Percentiles rank a stretch among this genome's conserved stretches.
Evolutionary conservation across 2,797 vertebrate genomes (phyloP).

Genomic region (Adrianichthys oophorus): DNA sequence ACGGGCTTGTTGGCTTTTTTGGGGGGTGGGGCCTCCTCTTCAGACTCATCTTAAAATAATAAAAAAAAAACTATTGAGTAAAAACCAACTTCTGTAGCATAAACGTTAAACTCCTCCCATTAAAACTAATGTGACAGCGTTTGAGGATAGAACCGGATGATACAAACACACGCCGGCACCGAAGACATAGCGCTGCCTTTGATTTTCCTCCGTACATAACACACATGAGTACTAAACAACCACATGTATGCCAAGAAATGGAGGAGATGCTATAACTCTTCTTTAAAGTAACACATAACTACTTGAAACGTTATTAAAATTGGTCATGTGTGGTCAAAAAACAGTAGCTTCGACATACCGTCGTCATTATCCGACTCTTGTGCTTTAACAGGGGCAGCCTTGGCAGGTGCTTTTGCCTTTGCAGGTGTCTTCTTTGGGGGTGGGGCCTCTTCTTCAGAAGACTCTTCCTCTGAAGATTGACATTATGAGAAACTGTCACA

Average conservation of each 20-base stretch:
- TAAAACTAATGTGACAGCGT: slow-evolving; percentile 46
- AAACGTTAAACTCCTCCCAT: background rate
- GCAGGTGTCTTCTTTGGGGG: slow-evolving; percentile 73
- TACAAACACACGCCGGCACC: slow-evolving; percentile 66
- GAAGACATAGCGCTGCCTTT: slow-evolving; percentile 76
- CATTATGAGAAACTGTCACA: background rate
- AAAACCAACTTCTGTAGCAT: background rate
- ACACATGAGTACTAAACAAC: slow-evolving; percentile 65
- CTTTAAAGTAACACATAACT: background rate
- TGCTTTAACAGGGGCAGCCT: slow-evolving; percentile 59
- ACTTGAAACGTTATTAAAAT: background rate
- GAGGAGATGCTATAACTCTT: slow-evolving; percentile 41
- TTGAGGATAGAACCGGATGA: slow-evolving; percentile 77
- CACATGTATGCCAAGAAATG: slow-evolving; percentile 71
- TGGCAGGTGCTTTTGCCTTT: slow-evolving; percentile 40
- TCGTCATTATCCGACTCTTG: slow-evolving; percentile 76
- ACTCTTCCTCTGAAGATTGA: slow-evolving; percentile 61
- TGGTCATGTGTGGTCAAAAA: background rate
- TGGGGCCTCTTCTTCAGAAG: slow-evolving; percentile 75
- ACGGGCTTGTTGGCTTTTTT: slow-evolving; percentile 59
- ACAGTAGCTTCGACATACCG: fast-evolving
- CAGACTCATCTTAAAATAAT: slow-evolving; percentile 61
- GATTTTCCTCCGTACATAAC: slow-evolving; percentile 74
- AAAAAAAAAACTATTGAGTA: background rate
- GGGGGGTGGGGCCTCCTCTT: slow-evolving; percentile 70